Percentiles rank a stretch among this genome's conserved stretches.
Conservation (phyloP, 2,888 invertebrate species). For the Hypomecis punctinalis region DNA sequence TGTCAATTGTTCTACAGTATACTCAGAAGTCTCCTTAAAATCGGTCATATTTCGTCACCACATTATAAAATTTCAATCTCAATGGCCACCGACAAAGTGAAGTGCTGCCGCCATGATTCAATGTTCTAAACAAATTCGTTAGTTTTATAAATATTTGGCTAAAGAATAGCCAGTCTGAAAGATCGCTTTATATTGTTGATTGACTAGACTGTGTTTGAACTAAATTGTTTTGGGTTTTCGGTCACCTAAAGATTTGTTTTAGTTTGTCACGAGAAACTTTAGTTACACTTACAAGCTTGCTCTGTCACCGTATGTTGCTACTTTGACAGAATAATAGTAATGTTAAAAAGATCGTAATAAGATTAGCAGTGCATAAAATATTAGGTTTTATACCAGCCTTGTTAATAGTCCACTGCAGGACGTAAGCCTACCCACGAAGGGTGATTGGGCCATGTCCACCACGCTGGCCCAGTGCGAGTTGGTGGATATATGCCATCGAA, state of each 20-base stretch:
- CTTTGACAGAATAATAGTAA: no score
- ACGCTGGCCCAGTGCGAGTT: no score
- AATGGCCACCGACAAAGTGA: slow-evolving; percentile 5
- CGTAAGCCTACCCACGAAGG: no score
- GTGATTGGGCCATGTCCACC: no score
- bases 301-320: no score
- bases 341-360: no score
- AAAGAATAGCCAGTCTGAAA: slow-evolving; percentile 3
- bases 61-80: background rate
- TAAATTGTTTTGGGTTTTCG: background rate
- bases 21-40: background rate
- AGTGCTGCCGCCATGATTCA: background rate
- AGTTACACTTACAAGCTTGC: no score
- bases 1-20: no score
- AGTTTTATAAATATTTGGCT: slow-evolving; percentile 17
- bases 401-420: no score
- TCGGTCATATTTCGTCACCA: background rate
- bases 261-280: background rate
- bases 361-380: no score
- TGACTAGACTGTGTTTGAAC: background rate
- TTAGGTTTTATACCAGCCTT: no score
- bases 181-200: slow-evolving; percentile 12
- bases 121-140: slow-evolving; percentile 14
- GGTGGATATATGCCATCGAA: no score
- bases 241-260: slow-evolving; percentile 7